These are phyloP conservation scores for Boulengeromyrus knoepffleri DNA, from an alignment of 2,113 vertebrate genomes.

Conservation along the genomic window DNA sequence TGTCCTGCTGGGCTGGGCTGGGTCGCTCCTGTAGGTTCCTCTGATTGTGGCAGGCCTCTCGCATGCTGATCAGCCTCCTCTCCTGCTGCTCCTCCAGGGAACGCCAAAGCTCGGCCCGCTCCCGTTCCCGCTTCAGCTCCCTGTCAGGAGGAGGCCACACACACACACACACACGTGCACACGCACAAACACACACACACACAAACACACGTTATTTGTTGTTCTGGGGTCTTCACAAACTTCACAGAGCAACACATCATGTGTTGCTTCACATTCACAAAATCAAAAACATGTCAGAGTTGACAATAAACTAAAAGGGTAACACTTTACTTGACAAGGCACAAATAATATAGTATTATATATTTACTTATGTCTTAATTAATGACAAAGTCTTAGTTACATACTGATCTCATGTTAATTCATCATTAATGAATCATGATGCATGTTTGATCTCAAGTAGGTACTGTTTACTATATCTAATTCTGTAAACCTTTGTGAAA, in stretches of 20 bases:
- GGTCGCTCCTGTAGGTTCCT: constrained; percentile 65
- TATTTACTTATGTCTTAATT: not conserved
- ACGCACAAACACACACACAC: not conserved
- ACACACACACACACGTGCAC: not conserved
- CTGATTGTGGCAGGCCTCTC: constrained; percentile 67
- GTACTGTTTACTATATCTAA: not conserved
- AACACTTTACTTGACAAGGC: not conserved
- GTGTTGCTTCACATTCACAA: not conserved
- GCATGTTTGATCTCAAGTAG: not conserved
- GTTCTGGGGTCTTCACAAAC: not conserved
- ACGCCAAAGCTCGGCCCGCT: constrained; percentile 76
- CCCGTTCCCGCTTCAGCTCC: constrained; percentile 76
- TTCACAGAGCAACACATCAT: not conserved
- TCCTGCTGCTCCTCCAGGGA: constrained; percentile 76
- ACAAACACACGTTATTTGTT: not conserved
- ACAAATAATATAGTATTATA: not conserved
- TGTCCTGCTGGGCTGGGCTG: constrained; percentile 49
- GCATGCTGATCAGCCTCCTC: constrained; percentile 70
- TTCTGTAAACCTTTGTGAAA: not conserved
- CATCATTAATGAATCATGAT: not conserved
- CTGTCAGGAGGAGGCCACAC: constrained; percentile 42
- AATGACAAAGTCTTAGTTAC: not conserved
- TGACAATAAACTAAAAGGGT: not conserved
- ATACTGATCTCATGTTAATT: not conserved
- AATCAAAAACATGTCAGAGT: not conserved